A percentile compares a stretch with the other conserved stretches of the same genome.
These are phyloP conservation scores for Todiramphus chloris DNA, from an alignment of 2,113 vertebrate species.

Conservation along the genomic window DNA sequence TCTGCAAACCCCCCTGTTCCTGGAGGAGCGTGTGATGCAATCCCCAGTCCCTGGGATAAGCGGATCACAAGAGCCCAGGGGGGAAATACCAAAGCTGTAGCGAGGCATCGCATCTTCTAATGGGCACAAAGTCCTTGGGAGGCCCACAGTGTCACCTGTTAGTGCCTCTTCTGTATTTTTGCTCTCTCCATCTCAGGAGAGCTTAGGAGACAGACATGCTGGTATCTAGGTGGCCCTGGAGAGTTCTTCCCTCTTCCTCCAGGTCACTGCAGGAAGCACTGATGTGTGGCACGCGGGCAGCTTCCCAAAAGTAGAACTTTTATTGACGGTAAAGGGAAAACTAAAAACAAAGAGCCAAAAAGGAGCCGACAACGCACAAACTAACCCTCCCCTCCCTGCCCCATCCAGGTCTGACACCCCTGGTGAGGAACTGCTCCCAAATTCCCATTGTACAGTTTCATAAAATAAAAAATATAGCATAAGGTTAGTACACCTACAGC, in stretches of 20 bases:
- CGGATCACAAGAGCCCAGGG: neutral
- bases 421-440: neutral
- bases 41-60: neutral
- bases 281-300: accelerated
- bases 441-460: neutral
- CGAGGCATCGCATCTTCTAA: neutral
- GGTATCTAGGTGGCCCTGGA: neutral
- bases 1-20: neutral
- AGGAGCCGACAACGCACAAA: neutral
- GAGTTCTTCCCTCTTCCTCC: neutral
- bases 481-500: neutral
- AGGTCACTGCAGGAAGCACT: neutral
- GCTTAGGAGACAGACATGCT: neutral
- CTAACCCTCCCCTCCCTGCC: no score
- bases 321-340: slow-evolving; percentile 38
- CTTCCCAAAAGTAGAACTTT: slow-evolving; percentile 62
- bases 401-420: accelerated
- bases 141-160: accelerated
- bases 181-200: neutral
- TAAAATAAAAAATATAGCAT: neutral
- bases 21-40: accelerated
- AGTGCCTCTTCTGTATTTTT: neutral
- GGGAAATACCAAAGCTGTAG: neutral
- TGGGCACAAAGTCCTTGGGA: neutral
- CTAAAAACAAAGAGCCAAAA: slow-evolving; percentile 29